Evolutionary conservation across 37 sponge, comb jelly and placozoan genomes (phyloP).

Genomic region (Agelas oroides): DNA sequence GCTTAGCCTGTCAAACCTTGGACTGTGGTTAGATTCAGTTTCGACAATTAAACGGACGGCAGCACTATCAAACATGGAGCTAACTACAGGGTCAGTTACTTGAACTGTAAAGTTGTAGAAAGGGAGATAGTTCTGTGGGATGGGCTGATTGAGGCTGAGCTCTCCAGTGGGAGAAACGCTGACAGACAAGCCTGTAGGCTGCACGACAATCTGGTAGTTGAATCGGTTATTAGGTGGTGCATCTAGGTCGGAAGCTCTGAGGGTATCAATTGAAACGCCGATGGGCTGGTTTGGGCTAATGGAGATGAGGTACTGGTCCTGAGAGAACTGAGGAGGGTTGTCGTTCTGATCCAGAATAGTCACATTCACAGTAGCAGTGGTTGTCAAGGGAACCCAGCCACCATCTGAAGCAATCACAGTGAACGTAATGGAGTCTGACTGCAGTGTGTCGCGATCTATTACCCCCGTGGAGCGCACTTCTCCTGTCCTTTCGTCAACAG

Average conservation of each 20-base stretch:
- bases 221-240: constrained; percentile 42
- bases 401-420: constrained; percentile 18
- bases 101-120: constrained; percentile 33
- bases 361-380: constrained; percentile 42
- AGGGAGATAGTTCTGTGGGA: background rate
- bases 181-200: background rate
- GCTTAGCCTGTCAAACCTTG: constrained; percentile 23
- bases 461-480: background rate
- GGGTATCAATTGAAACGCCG: background rate
- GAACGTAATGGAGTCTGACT: constrained; percentile 12
- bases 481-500: constrained; percentile 40
- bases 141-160: constrained; percentile 6
- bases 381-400: background rate
- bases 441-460: constrained; percentile 52
- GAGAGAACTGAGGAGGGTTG: constrained; percentile 39
- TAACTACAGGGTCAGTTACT: constrained; percentile 10
- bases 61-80: constrained; percentile 12
- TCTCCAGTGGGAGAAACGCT: constrained; percentile 29
- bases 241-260: constrained; percentile 66
- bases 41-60: constrained; percentile 40
- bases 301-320: constrained; percentile 29
- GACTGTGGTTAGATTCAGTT: constrained; percentile 49
- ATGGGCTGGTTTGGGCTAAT: constrained; percentile 6
- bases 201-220: constrained; percentile 9
- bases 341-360: constrained; percentile 70